phyloP scores from a whole-genome alignment of 1,140 invertebrate genomes.

The Euschistus heros region DNA sequence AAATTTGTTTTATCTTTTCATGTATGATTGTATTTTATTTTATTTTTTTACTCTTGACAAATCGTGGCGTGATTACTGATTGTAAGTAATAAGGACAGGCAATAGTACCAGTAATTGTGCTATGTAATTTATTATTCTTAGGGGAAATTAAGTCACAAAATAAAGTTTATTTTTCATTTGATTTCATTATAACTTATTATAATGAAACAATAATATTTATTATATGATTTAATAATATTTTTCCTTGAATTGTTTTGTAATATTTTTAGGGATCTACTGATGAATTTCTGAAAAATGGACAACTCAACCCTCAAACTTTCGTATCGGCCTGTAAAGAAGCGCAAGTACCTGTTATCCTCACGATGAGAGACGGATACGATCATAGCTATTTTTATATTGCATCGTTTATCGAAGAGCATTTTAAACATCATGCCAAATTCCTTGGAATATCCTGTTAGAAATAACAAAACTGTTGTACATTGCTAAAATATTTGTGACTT shows the following conservation, averaged over 20 bases:
- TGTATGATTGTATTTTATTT: too few species aligned
- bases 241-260: background rate
- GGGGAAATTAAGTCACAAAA: too few species aligned
- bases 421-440: slow-evolving; percentile 70
- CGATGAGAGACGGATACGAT: slow-evolving; percentile 58
- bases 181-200: too few species aligned
- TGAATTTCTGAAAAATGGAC: slow-evolving; percentile 62
- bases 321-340: slow-evolving; percentile 55
- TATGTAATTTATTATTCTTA: too few species aligned
- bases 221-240: background rate
- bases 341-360: slow-evolving; percentile 58
- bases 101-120: too few species aligned
- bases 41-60: too few species aligned
- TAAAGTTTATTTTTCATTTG: too few species aligned
- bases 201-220: background rate
- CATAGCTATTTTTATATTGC: slow-evolving; percentile 94
- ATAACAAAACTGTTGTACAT: background rate
- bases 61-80: too few species aligned
- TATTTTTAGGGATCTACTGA: slow-evolving; percentile 62
- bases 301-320: slow-evolving; percentile 81
- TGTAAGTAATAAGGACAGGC: too few species aligned
- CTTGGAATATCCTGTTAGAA: background rate
- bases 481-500: too few species aligned
- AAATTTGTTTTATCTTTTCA: too few species aligned
- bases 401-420: slow-evolving; percentile 88